Percentiles rank a stretch among this genome's conserved stretches.
Evolutionary conservation across 2,113 vertebrate species (phyloP).

Genomic region (Osmerus mordax): DNA sequence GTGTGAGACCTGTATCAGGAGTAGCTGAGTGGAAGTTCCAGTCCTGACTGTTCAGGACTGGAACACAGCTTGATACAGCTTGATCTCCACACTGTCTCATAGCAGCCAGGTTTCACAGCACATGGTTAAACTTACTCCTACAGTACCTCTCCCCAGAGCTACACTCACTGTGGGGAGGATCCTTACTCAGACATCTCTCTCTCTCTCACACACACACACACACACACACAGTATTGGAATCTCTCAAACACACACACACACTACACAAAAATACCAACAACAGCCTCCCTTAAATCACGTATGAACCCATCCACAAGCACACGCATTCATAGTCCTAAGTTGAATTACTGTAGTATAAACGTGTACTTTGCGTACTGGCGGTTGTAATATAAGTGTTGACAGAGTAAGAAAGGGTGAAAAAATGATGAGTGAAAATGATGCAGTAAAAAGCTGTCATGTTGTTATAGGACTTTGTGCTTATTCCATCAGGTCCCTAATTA

Average conservation of each 20-base stretch:
- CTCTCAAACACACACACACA: not conserved
- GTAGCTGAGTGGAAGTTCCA: not conserved
- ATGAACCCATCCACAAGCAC: too few species aligned
- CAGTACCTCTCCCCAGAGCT: conserved; percentile 22
- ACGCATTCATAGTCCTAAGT: too few species aligned
- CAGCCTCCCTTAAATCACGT: not conserved
- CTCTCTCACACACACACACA: conserved; percentile 3
- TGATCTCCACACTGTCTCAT: not conserved
- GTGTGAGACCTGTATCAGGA: too few species aligned
- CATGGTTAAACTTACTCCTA: conserved; percentile 19
- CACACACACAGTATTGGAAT: not conserved
- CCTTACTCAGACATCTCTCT: conserved; percentile 5
- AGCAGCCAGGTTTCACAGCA: not conserved
- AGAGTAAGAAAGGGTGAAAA: conserved; percentile 3
- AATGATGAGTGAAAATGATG: conserved; percentile 23
- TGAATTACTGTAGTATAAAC: too few species aligned
- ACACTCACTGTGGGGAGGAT: conserved; percentile 16
- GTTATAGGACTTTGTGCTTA: not conserved
- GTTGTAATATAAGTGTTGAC: conserved; percentile 28
- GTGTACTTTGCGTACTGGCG: not conserved
- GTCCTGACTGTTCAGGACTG: conserved; percentile 2
- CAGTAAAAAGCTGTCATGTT: conserved; percentile 1
- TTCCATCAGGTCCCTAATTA: not conserved
- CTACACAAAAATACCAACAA: not conserved
- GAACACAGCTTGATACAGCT: too few species aligned